Evolutionary conservation across 2,888 invertebrate genomes (phyloP), one percentile per base, ranked within the genome.

Genomic region (Patella ulyssiponensis): DNA sequence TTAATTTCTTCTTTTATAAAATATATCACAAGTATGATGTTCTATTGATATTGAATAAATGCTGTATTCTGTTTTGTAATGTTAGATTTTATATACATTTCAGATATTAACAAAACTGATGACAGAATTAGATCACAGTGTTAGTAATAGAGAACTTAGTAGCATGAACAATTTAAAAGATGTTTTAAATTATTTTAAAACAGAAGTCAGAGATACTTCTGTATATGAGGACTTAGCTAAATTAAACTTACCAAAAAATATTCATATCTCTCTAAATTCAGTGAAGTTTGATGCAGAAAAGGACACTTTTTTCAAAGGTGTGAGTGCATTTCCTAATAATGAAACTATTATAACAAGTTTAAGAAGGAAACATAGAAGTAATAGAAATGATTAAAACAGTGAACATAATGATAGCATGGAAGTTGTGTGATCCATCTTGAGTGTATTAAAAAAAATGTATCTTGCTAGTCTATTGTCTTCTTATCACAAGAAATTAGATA

Each of bases 341-440:
- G 96, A 96, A 1, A 96, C 96, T 0, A 92, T 96, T 76, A 96
- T 98, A 0, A 94, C 96, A 0, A 96, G 97, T 53, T 90, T 98
- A 3, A 96, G 95, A 11, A 64, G 64, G 23, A 64, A 64, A 64
- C 64, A 64, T 64, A 20, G 64, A 9, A 64, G 64, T 64, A 64
- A 64, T 64, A 23, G 14, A 11, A 64, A 20, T 11, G 64, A 64
- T 14, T 20, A 23, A 23, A 64, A 64, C 11, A 44, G 44, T 44
- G 44, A 44, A 44, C 9, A 9, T 44, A 44, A 44, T 44, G 44
- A 44, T 44, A 44, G 44, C 9, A 9, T 44, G 9, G 44, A 9
- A 44, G 44, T 44, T 44, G 44, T 44, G 44, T 44, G 9, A 44
- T 44, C 44, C 1, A 44, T 44, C 9, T 7, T 44, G 7, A 9